phyloP scores from a whole-genome alignment of 1,140 invertebrate genomes.

The Frieseomelitta varia region DNA sequence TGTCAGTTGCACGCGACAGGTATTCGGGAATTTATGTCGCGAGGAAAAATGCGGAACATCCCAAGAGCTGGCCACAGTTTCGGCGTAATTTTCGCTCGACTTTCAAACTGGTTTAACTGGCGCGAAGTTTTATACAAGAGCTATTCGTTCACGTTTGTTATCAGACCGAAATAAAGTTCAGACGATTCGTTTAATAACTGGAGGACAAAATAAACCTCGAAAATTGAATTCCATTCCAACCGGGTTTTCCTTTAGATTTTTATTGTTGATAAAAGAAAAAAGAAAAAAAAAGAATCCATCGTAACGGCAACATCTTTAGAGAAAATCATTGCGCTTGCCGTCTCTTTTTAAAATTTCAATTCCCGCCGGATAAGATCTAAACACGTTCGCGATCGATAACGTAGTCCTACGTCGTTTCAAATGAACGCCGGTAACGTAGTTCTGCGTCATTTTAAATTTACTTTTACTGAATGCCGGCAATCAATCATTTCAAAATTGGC shows the following conservation, averaged over 20 bases:
- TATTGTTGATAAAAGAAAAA: not conserved
- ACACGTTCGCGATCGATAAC: no score
- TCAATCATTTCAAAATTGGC: no score
- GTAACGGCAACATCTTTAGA: not conserved
- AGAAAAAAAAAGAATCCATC: no score
- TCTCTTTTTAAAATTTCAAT: not conserved
- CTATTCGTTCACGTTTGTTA: not conserved
- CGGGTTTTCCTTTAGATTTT: not conserved
- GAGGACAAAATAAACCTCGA: not conserved
- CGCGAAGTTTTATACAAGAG: not conserved
- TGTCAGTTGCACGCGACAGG: not conserved
- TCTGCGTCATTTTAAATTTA: no score
- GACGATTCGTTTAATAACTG: not conserved
- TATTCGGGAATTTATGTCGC: not conserved
- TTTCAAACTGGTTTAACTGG: constrained; percentile 23
- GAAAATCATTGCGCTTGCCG: not conserved
- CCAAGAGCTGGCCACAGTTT: not conserved
- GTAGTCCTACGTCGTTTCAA: no score
- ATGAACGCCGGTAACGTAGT: no score
- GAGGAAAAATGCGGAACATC: not conserved
- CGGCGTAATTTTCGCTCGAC: not conserved
- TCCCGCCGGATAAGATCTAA: not conserved
- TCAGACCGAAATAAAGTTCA: not conserved
- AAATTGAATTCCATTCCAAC: not conserved
- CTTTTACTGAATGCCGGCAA: no score